Base-by-base conservation (phyloP, 2,113 vertebrate genomes). In the Mesocricetus auratus region DNA sequence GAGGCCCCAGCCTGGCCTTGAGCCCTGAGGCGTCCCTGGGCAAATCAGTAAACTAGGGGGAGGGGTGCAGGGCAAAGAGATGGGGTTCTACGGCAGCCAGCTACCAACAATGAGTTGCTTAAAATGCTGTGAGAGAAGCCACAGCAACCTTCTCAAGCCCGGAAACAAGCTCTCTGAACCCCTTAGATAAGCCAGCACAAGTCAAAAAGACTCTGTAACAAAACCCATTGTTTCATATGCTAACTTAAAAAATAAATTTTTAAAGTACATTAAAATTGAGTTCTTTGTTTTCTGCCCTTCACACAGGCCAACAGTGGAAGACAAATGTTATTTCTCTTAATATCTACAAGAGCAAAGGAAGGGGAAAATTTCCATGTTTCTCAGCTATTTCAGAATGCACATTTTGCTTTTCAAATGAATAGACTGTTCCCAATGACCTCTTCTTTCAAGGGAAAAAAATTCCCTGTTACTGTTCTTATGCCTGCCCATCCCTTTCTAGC, bases 31-130 rank as follows among this genome's bases (percentile, higher is more conserved):
- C 95, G 95, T 17, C 87, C 0, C 13, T 21, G n/a, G 97, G 94
- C 94, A 97, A 97, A 97, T 97, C 95, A 89, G 94, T 97, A 91
- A 97, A 90, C 96, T 97, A 95, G 92, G 95, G 96, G 94, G 94
- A 97, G 93, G 91, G 87, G 94, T 85, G 3, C 87, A 26, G 94
- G 31, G 39, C 79, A 92, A 97, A 96, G 92, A 79, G 97, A 94
- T 83, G 78, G 95, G 88, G 89, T 82, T 56, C 74, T 94, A 58
- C 47, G 26, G 79, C 81, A 78, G 39, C 86, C 13, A 39, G 88
- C 71, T 95, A 42, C 85, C 71, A 90, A 7, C 50, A 78, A 45
- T 94, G 75, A 75, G 73, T 71, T 7, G 74, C 74, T 62, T 66
- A 68, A 39, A 87, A 62, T 56, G 62, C 87, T 75, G 16, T 12